Conservation (phyloP, 2,113 vertebrate species). For the Plestiodon gilberti region DNA sequence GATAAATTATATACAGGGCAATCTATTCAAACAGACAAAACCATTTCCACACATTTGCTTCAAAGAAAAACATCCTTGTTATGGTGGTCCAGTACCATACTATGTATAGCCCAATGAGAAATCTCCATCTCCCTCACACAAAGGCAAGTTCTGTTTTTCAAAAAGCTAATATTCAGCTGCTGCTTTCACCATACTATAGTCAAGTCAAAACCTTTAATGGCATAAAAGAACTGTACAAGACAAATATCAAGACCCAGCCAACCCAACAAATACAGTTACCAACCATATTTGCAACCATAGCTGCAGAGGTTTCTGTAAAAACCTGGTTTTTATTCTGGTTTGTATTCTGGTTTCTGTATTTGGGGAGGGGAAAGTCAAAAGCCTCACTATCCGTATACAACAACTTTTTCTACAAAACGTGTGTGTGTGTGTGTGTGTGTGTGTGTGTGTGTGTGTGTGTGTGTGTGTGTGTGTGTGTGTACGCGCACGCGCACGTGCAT, state of each 20-base stretch:
- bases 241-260: too few relatives aligned
- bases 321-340: too few relatives aligned
- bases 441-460: too few relatives aligned
- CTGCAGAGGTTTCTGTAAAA: background rate
- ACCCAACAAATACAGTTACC: too few relatives aligned
- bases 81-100: background rate
- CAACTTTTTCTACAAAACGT: background rate
- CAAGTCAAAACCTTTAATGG: too few relatives aligned
- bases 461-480: too few relatives aligned
- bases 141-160: background rate
- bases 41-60: background rate
- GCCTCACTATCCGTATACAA: background rate
- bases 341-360: too few relatives aligned
- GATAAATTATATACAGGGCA: constrained; percentile 16
- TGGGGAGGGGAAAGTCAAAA: background rate
- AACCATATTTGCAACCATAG: too few relatives aligned
- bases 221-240: too few relatives aligned
- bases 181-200: background rate
- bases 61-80: background rate
- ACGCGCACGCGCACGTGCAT: too few relatives aligned
- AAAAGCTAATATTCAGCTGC: background rate
- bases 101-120: background rate
- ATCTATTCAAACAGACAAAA: background rate
- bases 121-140: background rate
- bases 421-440: too few relatives aligned